Conservation (phyloP, 2,888 invertebrate genomes). For the Portevinia maculata region DNA sequence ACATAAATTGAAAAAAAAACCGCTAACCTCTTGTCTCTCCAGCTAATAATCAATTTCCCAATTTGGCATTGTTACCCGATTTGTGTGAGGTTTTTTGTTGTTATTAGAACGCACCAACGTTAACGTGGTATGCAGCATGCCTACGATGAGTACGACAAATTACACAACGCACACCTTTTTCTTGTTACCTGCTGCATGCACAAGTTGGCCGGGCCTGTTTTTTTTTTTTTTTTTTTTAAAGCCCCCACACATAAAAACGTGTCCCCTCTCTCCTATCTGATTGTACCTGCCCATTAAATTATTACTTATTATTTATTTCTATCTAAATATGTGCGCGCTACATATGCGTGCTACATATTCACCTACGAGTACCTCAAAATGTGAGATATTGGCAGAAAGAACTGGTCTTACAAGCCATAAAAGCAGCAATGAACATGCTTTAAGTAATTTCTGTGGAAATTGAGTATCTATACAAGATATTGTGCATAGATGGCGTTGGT, state of each 20-base stretch:
- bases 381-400: slow-evolving; percentile 19
- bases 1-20: not conserved
- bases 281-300: slow-evolving; percentile 16
- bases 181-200: slow-evolving; percentile 4
- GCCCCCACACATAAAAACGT: slow-evolving; percentile 7
- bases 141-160: slow-evolving; percentile 47
- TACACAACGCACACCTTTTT: slow-evolving; percentile 48
- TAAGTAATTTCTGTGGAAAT: not conserved
- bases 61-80: slow-evolving; percentile 34
- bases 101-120: slow-evolving; percentile 20
- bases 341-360: slow-evolving; percentile 10
- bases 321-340: too few species aligned
- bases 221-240: not conserved
- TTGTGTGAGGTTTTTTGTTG: slow-evolving; percentile 4
- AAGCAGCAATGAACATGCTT: slow-evolving; percentile 16
- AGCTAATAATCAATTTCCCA: slow-evolving; percentile 51
- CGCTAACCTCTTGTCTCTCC: slow-evolving; percentile 21
- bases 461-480: not conserved
- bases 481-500: slow-evolving; percentile 49
- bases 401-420: slow-evolving; percentile 23
- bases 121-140: not conserved
- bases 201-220: slow-evolving; percentile 7
- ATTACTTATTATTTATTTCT: slow-evolving; percentile 16
- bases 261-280: too few species aligned
- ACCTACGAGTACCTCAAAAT: too few species aligned